Evolutionary conservation across 2,888 invertebrate genomes (phyloP).

Genomic region (Xestia c-nigrum): DNA sequence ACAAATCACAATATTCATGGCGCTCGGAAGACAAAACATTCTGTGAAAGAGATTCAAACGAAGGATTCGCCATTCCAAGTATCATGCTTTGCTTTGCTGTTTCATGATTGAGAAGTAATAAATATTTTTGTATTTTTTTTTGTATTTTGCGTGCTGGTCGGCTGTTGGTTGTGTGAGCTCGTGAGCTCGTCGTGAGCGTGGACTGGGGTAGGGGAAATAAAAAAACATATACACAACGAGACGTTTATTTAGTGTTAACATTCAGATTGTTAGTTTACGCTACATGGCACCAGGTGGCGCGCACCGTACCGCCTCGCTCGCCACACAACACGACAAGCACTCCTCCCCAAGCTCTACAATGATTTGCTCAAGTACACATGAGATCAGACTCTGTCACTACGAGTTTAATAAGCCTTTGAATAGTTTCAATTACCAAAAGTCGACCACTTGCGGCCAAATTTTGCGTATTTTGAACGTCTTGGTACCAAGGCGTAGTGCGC

Average conservation of each 20-base stretch:
- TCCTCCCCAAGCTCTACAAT: neutral
- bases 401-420: neutral
- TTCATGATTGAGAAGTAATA: no score
- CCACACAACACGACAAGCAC: neutral
- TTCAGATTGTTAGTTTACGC: constrained; percentile 64
- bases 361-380: neutral
- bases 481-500: neutral
- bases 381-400: neutral
- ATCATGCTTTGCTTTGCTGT: no score
- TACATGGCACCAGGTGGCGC: constrained; percentile 68
- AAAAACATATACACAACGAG: constrained; percentile 65
- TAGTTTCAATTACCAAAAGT: neutral
- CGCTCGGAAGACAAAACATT: neutral
- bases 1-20: neutral
- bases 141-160: neutral
- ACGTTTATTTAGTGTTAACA: constrained; percentile 80
- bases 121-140: no score
- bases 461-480: neutral
- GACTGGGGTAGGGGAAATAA: constrained; percentile 11
- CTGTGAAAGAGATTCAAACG: neutral
- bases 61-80: neutral
- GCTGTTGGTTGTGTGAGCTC: neutral
- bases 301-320: neutral
- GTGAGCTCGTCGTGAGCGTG: neutral
- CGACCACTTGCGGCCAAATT: neutral